Evolutionary conservation across 2,113 vertebrate species (phyloP), one percentile per base, ranked within the genome.

Genomic region (Sceloporus tristichus): DNA sequence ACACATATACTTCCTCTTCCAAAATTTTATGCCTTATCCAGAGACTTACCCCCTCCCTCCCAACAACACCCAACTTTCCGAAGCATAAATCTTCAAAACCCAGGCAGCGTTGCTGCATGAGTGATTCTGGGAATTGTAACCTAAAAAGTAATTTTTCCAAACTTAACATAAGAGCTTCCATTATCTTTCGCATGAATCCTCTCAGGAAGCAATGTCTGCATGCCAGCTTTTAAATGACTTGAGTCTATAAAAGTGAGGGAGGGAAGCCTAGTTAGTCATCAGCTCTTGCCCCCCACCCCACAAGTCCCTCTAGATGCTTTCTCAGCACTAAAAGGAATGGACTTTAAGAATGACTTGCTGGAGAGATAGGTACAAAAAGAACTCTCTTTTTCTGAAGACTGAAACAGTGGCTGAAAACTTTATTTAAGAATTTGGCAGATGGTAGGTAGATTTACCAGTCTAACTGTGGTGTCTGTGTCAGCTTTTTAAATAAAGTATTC

Each of bases 401-500:
- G 84, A 87, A 90, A 65, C 84, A 86, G 75, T 70, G 86, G 93
- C 73, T 84, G 88, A 94, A 93, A 93, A 90, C 81, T 91, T 90
- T 85, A 91, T 91, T 91, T 92, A 88, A 88, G 83, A 90, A 88
- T 85, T 79, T 91, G 93, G 85, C 1, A 0, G 56, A 81, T 38
- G 86, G 84, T 89, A 34, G 34, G 34, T 34, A 92, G 90, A 91
- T 89, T 94, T 86, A 91, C 82, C 86, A 89, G 95, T 93, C 66
- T 71, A 93, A 90, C 83, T 59, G 59, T 56, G 89, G 78, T 85
- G 71, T 75, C 92, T 90, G 16, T 91, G 90, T 87, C 90, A 87
- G 85, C 86, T 91, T 88, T 92, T 92, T 93, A 94, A 95, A 93
- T 93, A 90, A 93, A 89, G 88, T 93, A 95, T 95, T 94, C 87